A percentile compares a stretch with the other conserved stretches of the same genome.
phyloP scores from a whole-genome alignment of 2,113 vertebrate species.

The Sakesphorus luctuosus region DNA sequence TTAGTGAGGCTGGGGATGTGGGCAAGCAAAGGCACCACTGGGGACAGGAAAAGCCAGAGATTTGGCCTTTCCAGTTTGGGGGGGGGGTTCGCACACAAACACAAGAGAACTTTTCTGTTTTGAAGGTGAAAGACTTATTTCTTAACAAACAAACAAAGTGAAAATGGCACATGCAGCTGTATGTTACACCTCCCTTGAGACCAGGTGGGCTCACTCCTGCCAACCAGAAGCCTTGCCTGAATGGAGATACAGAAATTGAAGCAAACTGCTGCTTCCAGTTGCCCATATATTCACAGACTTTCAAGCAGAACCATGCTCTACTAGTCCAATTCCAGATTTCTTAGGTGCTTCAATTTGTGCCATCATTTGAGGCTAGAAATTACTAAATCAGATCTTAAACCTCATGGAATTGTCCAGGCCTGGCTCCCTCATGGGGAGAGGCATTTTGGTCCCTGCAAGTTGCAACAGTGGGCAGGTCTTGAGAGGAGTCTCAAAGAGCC shows the following conservation, averaged over 20 bases:
- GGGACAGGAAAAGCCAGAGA: neutral
- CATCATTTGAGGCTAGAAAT: neutral
- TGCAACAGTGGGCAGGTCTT: neutral
- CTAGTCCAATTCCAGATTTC: neutral
- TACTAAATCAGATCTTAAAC: neutral
- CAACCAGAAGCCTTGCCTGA: neutral
- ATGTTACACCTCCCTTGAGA: neutral
- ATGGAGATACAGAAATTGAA: neutral
- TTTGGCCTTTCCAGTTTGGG: neutral
- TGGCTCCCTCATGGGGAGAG: neutral
- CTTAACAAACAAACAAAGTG: neutral
- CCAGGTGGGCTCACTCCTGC: neutral
- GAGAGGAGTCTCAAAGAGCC: neutral
- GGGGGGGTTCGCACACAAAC: neutral
- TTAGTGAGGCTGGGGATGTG: neutral
- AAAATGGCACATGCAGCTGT: neutral
- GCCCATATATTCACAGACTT: neutral
- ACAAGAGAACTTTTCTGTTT: neutral
- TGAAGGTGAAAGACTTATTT: neutral
- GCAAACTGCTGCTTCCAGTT: neutral
- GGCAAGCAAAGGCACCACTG: neutral
- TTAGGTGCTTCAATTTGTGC: neutral
- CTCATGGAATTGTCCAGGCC: neutral
- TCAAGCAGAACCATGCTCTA: neutral
- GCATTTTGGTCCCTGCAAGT: neutral